Percentiles rank a stretch among this genome's conserved stretches.
These are phyloP conservation scores for Colius striatus DNA, from an alignment of 2,113 vertebrate genomes.

Conservation along the genomic window DNA sequence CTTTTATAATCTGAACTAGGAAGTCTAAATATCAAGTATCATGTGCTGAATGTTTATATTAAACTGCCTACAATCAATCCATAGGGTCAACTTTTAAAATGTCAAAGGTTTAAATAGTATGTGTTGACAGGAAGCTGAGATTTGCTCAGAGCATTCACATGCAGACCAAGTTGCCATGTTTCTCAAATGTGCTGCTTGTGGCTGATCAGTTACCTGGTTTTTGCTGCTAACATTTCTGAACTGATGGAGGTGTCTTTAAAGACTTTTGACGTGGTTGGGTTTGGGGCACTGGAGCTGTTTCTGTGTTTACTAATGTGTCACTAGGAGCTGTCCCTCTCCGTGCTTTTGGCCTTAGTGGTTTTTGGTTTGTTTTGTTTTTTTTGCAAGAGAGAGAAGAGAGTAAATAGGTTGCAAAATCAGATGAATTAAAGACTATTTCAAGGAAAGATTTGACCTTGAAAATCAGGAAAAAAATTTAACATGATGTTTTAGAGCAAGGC, in stretches of 20 bases:
- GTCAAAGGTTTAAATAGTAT: constrained; percentile 27
- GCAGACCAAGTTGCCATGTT: not conserved
- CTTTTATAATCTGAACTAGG: constrained; percentile 31
- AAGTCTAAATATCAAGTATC: constrained; percentile 61
- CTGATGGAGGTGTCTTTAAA: not conserved
- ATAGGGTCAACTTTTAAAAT: constrained; percentile 49
- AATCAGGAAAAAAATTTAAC: not conserved
- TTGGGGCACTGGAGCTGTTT: not conserved
- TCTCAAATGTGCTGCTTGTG: not conserved
- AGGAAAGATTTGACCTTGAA: not conserved
- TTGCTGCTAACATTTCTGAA: not conserved
- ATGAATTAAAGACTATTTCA: not conserved
- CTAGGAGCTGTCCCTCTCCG: not conserved
- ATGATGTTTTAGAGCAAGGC: not conserved
- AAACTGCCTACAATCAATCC: constrained; percentile 36
- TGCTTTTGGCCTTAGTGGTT: not conserved
- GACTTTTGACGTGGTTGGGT: not conserved
- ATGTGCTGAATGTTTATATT: constrained; percentile 50
- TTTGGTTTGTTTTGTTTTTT: not conserved
- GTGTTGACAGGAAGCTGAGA: constrained; percentile 4
- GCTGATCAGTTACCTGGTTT: not conserved
- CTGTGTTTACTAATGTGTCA: not conserved
- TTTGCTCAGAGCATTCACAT: not conserved
- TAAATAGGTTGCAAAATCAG: not conserved
- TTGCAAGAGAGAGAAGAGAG: not conserved